Conservation (phyloP, 2,797 vertebrate species). For the Sus cebifrons region DNA sequence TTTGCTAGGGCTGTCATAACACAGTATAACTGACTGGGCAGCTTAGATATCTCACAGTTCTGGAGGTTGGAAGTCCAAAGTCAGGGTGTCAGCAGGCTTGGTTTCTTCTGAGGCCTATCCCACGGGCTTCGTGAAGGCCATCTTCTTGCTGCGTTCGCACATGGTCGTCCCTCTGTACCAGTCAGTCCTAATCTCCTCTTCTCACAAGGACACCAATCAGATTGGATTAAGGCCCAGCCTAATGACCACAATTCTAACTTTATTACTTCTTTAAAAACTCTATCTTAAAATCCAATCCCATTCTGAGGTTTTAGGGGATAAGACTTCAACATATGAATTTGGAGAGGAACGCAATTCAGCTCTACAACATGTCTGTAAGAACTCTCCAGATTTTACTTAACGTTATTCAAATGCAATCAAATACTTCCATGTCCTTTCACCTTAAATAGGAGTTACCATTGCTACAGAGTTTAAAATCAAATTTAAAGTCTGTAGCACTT, state of each 20-base stretch:
- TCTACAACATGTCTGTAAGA: not conserved
- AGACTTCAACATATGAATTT: not conserved
- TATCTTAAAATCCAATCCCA: not conserved
- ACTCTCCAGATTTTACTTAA: slow-evolving; percentile 34
- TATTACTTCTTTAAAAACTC: not conserved
- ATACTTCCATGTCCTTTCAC: not conserved
- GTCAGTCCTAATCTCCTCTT: not conserved
- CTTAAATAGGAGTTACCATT: slow-evolving; percentile 52
- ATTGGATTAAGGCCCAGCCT: not conserved
- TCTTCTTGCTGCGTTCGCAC: not conserved
- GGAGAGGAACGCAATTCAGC: not conserved
- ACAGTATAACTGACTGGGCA: not conserved
- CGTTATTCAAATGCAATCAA: slow-evolving; percentile 38
- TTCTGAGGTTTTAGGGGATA: not conserved
- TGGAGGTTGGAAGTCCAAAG: not conserved
- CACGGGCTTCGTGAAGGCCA: not conserved
- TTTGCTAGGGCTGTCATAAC: not conserved
- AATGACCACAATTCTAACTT: not conserved
- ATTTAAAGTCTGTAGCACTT: not conserved
- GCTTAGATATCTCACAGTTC: not conserved
- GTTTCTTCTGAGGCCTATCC: not conserved
- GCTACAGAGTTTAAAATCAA: slow-evolving; percentile 40
- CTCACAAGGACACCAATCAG: not conserved
- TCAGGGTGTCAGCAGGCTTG: not conserved
- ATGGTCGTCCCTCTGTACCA: not conserved